A percentile compares a stretch with the other conserved stretches of the same genome.
phyloP scores from a whole-genome alignment of 1,140 invertebrate genomes.

The Drosophila guanche region DNA sequence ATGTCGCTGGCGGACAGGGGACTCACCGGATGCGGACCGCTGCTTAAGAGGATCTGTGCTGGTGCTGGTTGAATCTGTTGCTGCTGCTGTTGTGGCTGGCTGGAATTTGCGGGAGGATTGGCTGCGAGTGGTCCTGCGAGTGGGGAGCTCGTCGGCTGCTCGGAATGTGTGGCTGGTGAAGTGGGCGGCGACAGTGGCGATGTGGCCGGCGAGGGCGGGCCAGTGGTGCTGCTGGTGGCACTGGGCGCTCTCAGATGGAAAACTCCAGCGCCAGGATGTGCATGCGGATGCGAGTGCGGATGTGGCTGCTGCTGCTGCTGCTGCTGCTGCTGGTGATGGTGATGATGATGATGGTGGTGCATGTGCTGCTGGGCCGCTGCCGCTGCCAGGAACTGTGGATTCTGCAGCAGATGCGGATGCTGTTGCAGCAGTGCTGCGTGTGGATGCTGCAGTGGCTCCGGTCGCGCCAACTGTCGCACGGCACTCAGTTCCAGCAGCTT shows the following conservation, averaged over 20 bases:
- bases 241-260: conserved; percentile 65
- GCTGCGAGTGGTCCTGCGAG: conserved; percentile 31
- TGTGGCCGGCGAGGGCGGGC: conserved; percentile 74
- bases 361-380: conserved; percentile 74
- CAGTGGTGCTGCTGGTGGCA: conserved; percentile 32
- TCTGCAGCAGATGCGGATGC: conserved; percentile 77
- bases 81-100: conserved; percentile 46
- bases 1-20: conserved; percentile 56
- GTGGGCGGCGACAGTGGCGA: conserved; percentile 76
- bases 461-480: conserved; percentile 66
- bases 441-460: conserved; percentile 78
- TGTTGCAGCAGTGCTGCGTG: conserved; percentile 77
- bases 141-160: conserved; percentile 52
- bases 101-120: conserved; percentile 41
- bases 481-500: conserved; percentile 65
- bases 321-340: conserved; percentile 43
- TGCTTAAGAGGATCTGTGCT: conserved; percentile 1
- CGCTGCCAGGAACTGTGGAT: conserved; percentile 74
- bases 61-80: conserved; percentile 4
- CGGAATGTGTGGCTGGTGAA: conserved; percentile 63
- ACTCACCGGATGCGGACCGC: conserved; percentile 19
- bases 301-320: conserved; percentile 45
- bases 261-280: conserved; percentile 44
- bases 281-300: conserved; percentile 28
- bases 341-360: conserved; percentile 65